phyloP scores from a whole-genome alignment of 2,113 vertebrate species.

The Corythornis madagascariensis region DNA sequence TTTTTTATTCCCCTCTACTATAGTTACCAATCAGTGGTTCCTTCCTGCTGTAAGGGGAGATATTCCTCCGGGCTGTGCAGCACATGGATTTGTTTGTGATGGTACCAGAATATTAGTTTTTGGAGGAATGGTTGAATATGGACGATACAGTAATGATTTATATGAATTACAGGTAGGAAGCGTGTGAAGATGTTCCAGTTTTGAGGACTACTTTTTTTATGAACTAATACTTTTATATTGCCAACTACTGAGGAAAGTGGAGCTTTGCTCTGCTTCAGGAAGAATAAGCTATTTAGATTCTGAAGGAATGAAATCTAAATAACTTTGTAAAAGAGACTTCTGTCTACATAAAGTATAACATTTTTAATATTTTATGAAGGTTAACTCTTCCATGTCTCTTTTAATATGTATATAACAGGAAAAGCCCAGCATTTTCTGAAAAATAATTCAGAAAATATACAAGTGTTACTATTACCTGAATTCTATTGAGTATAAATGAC shows the following conservation, averaged over 20 bases:
- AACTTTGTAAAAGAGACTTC: background rate
- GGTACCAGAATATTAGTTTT: constrained; percentile 93
- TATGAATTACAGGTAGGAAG: constrained; percentile 94
- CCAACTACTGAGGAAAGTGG: background rate
- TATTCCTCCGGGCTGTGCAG: constrained; percentile 96
- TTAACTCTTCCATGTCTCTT: background rate
- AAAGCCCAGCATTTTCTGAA: background rate
- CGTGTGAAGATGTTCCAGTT: background rate
- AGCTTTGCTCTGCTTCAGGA: background rate
- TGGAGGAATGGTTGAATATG: constrained; percentile 98
- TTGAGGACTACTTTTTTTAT: background rate
- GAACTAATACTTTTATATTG: background rate
- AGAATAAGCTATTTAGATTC: background rate
- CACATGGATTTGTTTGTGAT: constrained; percentile 95
- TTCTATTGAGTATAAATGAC: background rate
- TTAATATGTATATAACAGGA: background rate
- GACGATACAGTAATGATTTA: constrained; percentile 93
- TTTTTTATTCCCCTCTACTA: background rate
- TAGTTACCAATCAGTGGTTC: constrained; percentile 97
- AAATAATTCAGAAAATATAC: background rate
- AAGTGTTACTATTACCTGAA: background rate
- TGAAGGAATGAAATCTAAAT: background rate
- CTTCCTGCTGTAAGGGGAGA: constrained; percentile 97
- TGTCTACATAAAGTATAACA: background rate
- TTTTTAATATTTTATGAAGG: background rate